phyloP scores from a whole-genome alignment of 2,888 invertebrate genomes.

The Lamellibrachia columna region DNA sequence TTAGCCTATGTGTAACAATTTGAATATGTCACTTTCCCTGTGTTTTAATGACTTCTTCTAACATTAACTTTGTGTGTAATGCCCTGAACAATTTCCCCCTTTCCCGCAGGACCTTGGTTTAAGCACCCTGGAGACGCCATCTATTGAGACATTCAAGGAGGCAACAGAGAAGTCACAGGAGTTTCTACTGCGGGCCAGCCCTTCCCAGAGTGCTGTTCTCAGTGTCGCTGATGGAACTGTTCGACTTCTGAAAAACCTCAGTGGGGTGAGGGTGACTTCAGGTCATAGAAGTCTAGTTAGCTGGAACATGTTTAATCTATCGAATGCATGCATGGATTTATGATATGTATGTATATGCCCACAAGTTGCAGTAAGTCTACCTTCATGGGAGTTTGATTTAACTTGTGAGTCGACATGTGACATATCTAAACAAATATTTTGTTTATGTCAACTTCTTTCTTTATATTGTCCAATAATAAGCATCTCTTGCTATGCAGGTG shows the following conservation, averaged over 20 bases:
- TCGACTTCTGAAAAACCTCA: background rate
- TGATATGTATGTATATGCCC: too few relatives aligned
- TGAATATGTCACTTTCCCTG: too few relatives aligned
- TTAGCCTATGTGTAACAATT: too few relatives aligned
- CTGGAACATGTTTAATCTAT: too few relatives aligned
- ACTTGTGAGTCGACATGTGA: too few relatives aligned
- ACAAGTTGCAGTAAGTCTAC: too few relatives aligned
- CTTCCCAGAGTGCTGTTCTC: background rate
- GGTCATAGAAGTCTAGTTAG: background rate
- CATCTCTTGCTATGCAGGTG: constrained; percentile 24
- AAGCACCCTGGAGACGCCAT: background rate
- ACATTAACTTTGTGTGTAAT: too few relatives aligned
- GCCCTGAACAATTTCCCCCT: background rate
- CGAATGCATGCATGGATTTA: too few relatives aligned
- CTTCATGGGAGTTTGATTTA: too few relatives aligned
- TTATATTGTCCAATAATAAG: background rate
- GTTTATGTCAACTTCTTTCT: too few relatives aligned
- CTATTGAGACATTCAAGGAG: background rate
- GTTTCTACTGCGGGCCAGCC: background rate
- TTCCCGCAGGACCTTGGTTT: constrained; percentile 6
- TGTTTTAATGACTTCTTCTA: too few relatives aligned
- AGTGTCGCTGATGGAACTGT: background rate
- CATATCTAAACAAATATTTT: too few relatives aligned
- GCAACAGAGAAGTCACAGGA: background rate
- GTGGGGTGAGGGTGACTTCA: background rate